A percentile compares a stretch with the other conserved stretches of the same genome.
Conservation (phyloP, 2,888 invertebrate genomes). For the Zaprionus lineosus region DNA sequence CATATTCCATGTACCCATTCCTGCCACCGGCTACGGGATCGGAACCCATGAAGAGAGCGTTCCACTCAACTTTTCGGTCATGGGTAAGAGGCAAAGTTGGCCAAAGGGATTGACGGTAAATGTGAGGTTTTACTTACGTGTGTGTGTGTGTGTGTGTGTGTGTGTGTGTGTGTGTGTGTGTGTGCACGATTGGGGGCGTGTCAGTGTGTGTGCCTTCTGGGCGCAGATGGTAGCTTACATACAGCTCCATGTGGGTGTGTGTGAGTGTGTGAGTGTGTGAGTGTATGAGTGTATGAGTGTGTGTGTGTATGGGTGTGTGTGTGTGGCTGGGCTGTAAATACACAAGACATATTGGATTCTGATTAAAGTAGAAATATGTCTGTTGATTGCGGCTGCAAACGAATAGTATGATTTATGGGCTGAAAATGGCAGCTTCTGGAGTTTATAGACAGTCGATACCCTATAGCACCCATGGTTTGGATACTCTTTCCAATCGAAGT, state of each 20-base stretch:
- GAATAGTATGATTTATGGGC: constrained; percentile 20
- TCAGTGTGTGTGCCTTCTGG: constrained; percentile 37
- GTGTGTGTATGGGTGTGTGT: neutral
- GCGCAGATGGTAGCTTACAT: constrained; percentile 26
- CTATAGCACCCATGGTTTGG: too few relatives aligned
- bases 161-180: constrained; percentile 14
- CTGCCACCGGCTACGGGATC: too few relatives aligned
- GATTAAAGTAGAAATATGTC: constrained; percentile 37
- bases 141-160: constrained; percentile 12
- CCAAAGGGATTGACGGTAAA: constrained; percentile 1
- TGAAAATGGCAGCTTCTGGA: constrained; percentile 10
- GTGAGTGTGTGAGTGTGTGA: neutral
- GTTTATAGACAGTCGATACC: neutral
- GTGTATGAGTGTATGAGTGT: neutral
- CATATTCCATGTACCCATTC: constrained; percentile 44
- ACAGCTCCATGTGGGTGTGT: constrained; percentile 8
- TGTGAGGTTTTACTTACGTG: too few relatives aligned
- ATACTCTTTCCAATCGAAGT: too few relatives aligned
- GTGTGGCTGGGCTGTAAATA: constrained; percentile 1
- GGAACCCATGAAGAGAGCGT: neutral
- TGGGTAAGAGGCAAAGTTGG: neutral
- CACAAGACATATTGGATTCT: constrained; percentile 25
- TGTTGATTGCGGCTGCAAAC: constrained; percentile 14
- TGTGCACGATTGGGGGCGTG: constrained; percentile 38
- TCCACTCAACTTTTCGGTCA: too few relatives aligned